Base-by-base conservation (phyloP, 2,888 invertebrate species). In the Ommatoiulus sabulosus region DNA sequence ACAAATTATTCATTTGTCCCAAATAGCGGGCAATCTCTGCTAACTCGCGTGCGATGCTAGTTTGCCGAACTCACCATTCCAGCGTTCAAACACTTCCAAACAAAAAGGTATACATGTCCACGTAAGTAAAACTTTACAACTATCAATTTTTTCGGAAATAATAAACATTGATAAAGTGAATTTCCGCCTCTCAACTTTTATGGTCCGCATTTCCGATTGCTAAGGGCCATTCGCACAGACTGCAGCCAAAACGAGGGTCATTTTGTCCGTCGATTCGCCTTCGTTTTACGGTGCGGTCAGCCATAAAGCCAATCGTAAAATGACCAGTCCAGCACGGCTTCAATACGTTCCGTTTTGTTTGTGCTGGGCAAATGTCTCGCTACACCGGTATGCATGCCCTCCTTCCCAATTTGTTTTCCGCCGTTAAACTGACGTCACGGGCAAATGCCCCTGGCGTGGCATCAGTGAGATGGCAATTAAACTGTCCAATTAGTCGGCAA, bases 221-320 rank as follows among this genome's bases (percentile, higher is more conserved):
- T 24, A 80, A 35, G 15, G 80, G 80, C 80, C 80, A 80, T 43
- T 15, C 15, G 35, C 3, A 15, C 10, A 15, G 80, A 80, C 80
- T 35, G 80, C 35, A 12, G 12, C 72, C 24, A 10, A 72, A 12
- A 12, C 80, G 12, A 80, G 15, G 35, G 80, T 43, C 35, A 63
- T 80, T 72, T 80, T 24, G 80, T 8, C 8, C 24, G 10, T 10
- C 12, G 15, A 43, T 80, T 80, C 35, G 35, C 35, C 15, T 43
- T 80, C 80, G 35, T 80, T 80, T 80, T 43, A 80, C 80, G 80
- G 80, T 80, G 80, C 35, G 80, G 80, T 43, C 24, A 80, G 80
- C 80, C 80, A 80, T 80, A 80, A 80, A 80, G 12, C 80, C 80
- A 80, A 80, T 80, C 80, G 80, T 80, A 80, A 80, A 80, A 80